These are phyloP conservation scores for Platygyra sinensis DNA, from an alignment of 64 coral and sea anemone species.

Conservation along the genomic window DNA sequence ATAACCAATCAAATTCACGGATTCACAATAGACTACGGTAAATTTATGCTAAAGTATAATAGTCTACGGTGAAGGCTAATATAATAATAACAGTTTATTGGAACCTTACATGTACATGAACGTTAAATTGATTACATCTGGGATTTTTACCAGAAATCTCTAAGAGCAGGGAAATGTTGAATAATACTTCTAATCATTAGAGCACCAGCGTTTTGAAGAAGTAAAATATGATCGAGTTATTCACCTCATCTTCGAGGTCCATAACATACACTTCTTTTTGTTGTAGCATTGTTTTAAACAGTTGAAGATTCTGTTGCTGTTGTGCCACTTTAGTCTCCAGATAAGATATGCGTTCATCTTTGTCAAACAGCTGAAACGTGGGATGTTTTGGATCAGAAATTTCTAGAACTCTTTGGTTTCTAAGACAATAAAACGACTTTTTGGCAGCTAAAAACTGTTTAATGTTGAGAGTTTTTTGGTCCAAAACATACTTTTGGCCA, in stretches of 20 bases:
- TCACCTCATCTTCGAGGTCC: slow-evolving; percentile 61
- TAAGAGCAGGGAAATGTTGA: no score
- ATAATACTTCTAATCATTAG: no score
- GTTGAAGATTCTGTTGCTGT: slow-evolving; percentile 90
- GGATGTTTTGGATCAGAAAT: slow-evolving; percentile 21
- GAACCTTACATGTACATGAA: no score
- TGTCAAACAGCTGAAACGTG: slow-evolving; percentile 34
- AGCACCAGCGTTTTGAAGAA: background rate
- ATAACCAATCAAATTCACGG: no score
- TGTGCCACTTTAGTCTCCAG: slow-evolving; percentile 80
- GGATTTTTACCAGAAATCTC: no score
- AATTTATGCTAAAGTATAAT: no score
- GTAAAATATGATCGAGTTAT: background rate
- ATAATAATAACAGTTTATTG: no score
- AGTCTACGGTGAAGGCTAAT: no score
- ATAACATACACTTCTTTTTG: slow-evolving; percentile 61
- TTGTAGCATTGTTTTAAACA: slow-evolving; percentile 75
- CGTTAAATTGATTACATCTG: no score
- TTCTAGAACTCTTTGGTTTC: background rate
- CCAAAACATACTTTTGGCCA: no score
- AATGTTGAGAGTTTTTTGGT: background rate
- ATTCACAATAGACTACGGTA: no score
- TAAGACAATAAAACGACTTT: background rate
- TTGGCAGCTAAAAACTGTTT: background rate
- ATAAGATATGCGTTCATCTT: slow-evolving; percentile 66